Percentiles rank a stretch among this genome's conserved stretches.
Evolutionary conservation across 2,113 vertebrate species (phyloP).

Genomic region (Hypocryptadius cinnamomeus): DNA sequence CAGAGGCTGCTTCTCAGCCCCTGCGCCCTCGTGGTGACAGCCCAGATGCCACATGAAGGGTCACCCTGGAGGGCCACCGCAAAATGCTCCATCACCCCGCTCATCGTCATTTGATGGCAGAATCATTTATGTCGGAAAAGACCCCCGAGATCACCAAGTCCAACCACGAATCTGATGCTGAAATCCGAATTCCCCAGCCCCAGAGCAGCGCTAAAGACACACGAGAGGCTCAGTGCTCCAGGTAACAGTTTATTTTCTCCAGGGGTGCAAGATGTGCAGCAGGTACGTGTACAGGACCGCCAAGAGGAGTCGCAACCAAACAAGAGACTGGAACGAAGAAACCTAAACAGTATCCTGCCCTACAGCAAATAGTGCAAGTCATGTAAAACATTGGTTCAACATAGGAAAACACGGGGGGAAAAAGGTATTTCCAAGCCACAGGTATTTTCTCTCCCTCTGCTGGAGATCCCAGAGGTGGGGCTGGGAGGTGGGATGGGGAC

Average conservation of each 20-base stretch:
- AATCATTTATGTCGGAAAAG: neutral
- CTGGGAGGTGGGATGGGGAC: neutral
- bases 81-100: neutral
- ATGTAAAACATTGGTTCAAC: slow-evolving; percentile 35
- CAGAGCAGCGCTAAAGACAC: neutral
- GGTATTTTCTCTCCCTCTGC: neutral
- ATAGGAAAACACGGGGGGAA: neutral
- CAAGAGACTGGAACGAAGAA: slow-evolving; percentile 1
- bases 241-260: slow-evolving; percentile 59
- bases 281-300: slow-evolving; percentile 27
- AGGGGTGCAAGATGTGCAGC: slow-evolving; percentile 51
- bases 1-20: neutral
- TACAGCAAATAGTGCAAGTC: slow-evolving; percentile 59
- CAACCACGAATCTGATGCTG: accelerated
- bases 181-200: neutral
- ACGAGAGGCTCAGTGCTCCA: neutral
- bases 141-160: neutral
- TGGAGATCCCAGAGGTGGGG: neutral
- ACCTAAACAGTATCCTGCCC: slow-evolving; percentile 20
- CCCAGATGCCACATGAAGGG: neutral
- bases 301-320: slow-evolving; percentile 16
- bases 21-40: neutral
- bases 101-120: neutral
- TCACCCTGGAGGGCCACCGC: neutral
- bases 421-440: slow-evolving; percentile 32